These are phyloP conservation scores for Callaeas wilsoni DNA, from an alignment of 2,113 vertebrate genomes.

Conservation along the genomic window DNA sequence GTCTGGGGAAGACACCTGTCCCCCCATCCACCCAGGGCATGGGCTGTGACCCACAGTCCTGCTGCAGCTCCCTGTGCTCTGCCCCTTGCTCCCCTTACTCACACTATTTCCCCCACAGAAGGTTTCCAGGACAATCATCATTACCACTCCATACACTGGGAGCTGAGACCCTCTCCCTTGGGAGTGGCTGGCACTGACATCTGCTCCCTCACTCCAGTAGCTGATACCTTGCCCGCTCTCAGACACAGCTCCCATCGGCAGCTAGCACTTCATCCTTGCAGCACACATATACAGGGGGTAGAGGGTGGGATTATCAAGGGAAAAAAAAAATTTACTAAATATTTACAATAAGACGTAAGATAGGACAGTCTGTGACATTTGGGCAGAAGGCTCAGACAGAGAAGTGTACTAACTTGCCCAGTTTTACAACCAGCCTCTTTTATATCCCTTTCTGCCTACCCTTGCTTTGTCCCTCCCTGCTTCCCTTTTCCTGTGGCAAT, in stretches of 20 bases:
- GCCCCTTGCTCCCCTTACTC: neutral
- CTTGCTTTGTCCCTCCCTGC: neutral
- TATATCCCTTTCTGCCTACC: neutral
- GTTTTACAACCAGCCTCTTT: neutral
- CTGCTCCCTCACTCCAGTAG: neutral
- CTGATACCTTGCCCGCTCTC: neutral
- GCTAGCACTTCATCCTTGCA: neutral
- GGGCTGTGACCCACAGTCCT: neutral
- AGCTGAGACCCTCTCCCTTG: neutral
- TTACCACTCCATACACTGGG: neutral
- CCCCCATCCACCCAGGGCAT: rapidly evolving
- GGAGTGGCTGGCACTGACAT: neutral
- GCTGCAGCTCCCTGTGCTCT: neutral
- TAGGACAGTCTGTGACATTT: neutral
- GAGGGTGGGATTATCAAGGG: neutral
- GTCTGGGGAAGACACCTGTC: neutral
- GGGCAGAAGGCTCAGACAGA: neutral
- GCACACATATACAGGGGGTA: neutral
- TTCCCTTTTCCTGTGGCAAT: no score
- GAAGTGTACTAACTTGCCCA: rapidly evolving
- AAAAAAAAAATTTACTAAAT: neutral
- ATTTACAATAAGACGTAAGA: neutral
- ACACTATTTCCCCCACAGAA: neutral
- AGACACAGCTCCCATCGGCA: neutral
- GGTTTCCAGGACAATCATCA: neutral